A percentile compares a stretch with the other conserved stretches of the same genome.
phyloP scores from a whole-genome alignment of 2,797 vertebrate genomes.

The Brachyalestes nurse region DNA sequence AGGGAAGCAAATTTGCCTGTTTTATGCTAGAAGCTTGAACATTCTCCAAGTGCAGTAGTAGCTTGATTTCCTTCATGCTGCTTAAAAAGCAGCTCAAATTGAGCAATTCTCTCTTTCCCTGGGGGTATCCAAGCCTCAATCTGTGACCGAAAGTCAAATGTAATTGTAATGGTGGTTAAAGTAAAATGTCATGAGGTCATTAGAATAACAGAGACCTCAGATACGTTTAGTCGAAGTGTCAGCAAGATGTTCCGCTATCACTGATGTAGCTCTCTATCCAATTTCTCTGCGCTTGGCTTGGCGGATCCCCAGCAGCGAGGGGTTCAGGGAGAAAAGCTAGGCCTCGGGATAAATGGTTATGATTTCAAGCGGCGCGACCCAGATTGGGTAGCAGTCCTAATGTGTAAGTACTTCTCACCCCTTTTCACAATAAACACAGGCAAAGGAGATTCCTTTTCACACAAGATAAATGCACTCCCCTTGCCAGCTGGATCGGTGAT shows the following conservation, averaged over 20 bases:
- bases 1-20: constrained; percentile 21
- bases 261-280: constrained; percentile 50
- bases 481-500: constrained; percentile 44
- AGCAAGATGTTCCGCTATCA: constrained; percentile 58
- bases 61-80: constrained; percentile 31
- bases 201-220: constrained; percentile 61
- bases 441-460: constrained; percentile 53
- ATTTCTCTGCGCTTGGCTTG: constrained; percentile 44
- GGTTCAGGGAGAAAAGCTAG: constrained; percentile 44
- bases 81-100: constrained; percentile 31
- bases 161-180: constrained; percentile 69
- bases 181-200: constrained; percentile 58
- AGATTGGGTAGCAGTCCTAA: constrained; percentile 54
- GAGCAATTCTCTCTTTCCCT: constrained; percentile 35
- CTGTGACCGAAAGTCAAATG: constrained; percentile 72
- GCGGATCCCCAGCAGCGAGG: constrained; percentile 38
- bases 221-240: constrained; percentile 58
- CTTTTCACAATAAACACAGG: constrained; percentile 51
- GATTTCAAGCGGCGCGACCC: constrained; percentile 50
- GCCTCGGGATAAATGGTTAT: constrained; percentile 56
- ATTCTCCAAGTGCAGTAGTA: constrained; percentile 11
- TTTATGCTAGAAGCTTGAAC: constrained; percentile 45
- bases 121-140: constrained; percentile 47
- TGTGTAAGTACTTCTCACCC: constrained; percentile 54
- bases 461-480: constrained; percentile 38